Conservation (phyloP, 2,113 vertebrate genomes). For the pig (Sus scrofa) region DNA sequence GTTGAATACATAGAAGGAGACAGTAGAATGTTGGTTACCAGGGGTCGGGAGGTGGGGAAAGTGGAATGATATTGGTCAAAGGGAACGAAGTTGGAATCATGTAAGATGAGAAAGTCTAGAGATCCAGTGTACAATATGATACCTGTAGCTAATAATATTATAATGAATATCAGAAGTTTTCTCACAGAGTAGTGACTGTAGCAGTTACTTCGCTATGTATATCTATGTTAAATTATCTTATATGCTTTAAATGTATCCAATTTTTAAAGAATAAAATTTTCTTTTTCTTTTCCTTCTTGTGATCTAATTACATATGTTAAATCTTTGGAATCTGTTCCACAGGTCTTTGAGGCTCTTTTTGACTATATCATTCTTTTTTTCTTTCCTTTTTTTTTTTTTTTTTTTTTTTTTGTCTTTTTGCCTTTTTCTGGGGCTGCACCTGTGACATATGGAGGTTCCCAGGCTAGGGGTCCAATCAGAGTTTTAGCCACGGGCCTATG, state of each 20-base stretch:
- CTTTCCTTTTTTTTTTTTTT: too few relatives aligned
- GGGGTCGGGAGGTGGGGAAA: not conserved
- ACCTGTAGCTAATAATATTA: not conserved
- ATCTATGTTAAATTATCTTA: not conserved
- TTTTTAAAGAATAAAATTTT: not conserved
- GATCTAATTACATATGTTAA: not conserved
- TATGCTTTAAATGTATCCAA: not conserved
- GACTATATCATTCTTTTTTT: not conserved
- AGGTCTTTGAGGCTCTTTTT: not conserved
- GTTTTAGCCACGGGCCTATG: too few relatives aligned
- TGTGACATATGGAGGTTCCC: too few relatives aligned
- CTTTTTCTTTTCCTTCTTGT: not conserved
- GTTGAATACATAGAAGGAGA: not conserved
- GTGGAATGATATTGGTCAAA: not conserved
- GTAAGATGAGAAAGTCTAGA: not conserved
- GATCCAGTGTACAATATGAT: not conserved
- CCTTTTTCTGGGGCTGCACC: too few relatives aligned
- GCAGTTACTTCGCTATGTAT: not conserved
- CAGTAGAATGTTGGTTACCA: not conserved
- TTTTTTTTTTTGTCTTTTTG: too few relatives aligned
- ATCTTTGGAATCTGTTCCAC: not conserved
- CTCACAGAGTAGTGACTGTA: not conserved
- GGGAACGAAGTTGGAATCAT: not conserved
- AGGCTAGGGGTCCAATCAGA: too few relatives aligned
- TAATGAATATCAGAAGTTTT: not conserved